These are phyloP conservation scores for Bufo bufo DNA, from an alignment of 2,113 vertebrate genomes.

Conservation along the genomic window DNA sequence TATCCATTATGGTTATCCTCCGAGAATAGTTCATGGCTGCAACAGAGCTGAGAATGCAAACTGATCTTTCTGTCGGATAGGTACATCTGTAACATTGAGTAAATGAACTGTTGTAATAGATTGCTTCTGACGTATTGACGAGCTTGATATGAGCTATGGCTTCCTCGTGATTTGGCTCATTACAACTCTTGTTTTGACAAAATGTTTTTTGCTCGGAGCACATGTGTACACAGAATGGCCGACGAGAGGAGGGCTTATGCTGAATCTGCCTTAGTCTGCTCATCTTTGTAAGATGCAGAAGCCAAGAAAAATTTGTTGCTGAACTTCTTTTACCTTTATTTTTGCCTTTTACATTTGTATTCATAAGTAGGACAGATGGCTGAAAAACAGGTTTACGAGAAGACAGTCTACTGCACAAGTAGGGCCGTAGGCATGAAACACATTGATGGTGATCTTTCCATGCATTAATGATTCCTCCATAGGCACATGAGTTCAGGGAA, in stretches of 20 bases:
- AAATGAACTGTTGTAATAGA: constrained; percentile 51
- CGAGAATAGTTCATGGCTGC: constrained; percentile 35
- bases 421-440: background rate
- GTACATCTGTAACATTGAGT: constrained; percentile 34
- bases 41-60: constrained; percentile 37
- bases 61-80: constrained; percentile 44
- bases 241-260: background rate
- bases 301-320: background rate
- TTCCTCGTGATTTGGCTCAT: constrained; percentile 50
- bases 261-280: too few relatives aligned
- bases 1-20: constrained; percentile 45
- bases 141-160: constrained; percentile 40
- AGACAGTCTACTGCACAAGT: background rate
- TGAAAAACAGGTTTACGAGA: background rate
- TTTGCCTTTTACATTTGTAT: background rate
- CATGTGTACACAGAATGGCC: constrained; percentile 4
- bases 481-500: too few relatives aligned
- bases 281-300: background rate
- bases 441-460: too few relatives aligned
- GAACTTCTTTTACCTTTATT: background rate
- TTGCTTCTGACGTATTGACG: constrained; percentile 51
- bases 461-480: too few relatives aligned
- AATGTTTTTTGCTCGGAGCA: constrained; percentile 18
- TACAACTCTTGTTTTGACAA: constrained; percentile 45
- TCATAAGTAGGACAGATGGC: background rate